Evolutionary conservation across 1,140 invertebrate genomes (phyloP).

Genomic region (Drosophila obscura): DNA sequence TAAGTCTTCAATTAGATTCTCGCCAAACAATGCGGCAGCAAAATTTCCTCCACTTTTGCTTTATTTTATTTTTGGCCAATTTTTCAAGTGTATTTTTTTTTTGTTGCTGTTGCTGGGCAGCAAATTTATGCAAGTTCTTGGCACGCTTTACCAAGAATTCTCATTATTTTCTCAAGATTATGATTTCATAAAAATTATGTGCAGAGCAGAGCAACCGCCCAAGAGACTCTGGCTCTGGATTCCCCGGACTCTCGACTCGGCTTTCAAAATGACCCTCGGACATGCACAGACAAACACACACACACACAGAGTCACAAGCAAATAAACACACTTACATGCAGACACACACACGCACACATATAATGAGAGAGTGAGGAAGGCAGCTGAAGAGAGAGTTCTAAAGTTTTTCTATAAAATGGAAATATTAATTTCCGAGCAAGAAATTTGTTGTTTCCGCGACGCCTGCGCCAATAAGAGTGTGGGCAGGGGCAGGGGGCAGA

Average conservation of each 20-base stretch:
- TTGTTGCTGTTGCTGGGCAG: conserved; percentile 19
- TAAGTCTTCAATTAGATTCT: conserved; percentile 42
- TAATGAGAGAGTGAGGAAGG: conserved; percentile 4
- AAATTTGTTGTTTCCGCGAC: conserved; percentile 80
- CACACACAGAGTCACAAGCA: conserved; percentile 13
- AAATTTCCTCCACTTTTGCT: conserved; percentile 2
- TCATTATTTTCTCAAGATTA: conserved; percentile 69
- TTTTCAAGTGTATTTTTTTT: conserved; percentile 24
- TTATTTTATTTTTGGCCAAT: conserved; percentile 13
- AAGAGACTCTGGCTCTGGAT: conserved; percentile 25
- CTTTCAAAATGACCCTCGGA: conserved; percentile 56
- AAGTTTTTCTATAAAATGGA: conserved; percentile 78
- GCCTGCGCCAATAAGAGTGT: conserved; percentile 50
- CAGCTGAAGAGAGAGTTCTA: conserved; percentile 13
- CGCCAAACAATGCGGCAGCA: conserved; percentile 11
- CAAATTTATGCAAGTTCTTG: conserved; percentile 58
- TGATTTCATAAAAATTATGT: conserved; percentile 68
- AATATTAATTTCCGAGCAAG: conserved; percentile 81
- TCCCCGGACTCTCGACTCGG: conserved; percentile 29
- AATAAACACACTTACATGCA: conserved; percentile 18
- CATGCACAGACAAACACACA: conserved; percentile 42
- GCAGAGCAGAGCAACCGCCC: conserved; percentile 43
- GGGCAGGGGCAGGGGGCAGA: conserved; percentile 1
- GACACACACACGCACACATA: neutral
- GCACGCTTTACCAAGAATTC: conserved; percentile 62